These are phyloP conservation scores for Synanceia verrucosa DNA, from an alignment of 2,797 vertebrate species.

Conservation along the genomic window DNA sequence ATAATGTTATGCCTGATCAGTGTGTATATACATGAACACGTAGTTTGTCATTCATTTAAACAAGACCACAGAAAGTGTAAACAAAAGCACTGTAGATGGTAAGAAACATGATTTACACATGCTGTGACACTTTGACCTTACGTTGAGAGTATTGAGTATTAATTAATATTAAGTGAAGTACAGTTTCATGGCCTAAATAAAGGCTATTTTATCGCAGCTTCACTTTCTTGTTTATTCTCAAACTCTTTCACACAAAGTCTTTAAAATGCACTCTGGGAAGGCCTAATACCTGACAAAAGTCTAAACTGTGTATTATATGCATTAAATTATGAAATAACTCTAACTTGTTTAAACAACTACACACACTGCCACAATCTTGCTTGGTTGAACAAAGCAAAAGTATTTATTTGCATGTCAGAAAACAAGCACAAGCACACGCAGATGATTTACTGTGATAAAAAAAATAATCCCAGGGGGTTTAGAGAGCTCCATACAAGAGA, in stretches of 20 bases:
- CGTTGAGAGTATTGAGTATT: too few species aligned
- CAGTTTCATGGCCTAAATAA: not conserved
- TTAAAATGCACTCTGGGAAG: not conserved
- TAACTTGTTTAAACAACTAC: not conserved
- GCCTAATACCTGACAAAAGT: not conserved
- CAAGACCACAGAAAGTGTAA: constrained; percentile 22
- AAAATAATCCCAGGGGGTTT: constrained; percentile 14
- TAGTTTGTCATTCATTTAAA: constrained; percentile 17
- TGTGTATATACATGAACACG: not conserved
- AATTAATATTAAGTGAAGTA: not conserved
- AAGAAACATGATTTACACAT: not conserved
- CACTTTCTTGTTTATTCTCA: not conserved
- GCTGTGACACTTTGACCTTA: not conserved
- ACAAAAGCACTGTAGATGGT: not conserved
- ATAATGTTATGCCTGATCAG: too few species aligned
- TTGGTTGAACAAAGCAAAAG: constrained; percentile 37
- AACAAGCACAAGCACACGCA: constrained; percentile 34
- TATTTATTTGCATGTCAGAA: constrained; percentile 60
- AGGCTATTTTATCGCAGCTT: not conserved
- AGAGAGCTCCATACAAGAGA: constrained; percentile 15
- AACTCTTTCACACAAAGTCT: not conserved
- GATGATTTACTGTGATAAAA: constrained; percentile 37
- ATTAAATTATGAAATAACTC: not conserved
- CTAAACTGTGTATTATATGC: not conserved
- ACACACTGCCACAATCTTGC: not conserved